Percentiles rank a stretch among this genome's conserved stretches.
Conservation (phyloP, 2,888 invertebrate genomes). For the Campoplex nolae region DNA sequence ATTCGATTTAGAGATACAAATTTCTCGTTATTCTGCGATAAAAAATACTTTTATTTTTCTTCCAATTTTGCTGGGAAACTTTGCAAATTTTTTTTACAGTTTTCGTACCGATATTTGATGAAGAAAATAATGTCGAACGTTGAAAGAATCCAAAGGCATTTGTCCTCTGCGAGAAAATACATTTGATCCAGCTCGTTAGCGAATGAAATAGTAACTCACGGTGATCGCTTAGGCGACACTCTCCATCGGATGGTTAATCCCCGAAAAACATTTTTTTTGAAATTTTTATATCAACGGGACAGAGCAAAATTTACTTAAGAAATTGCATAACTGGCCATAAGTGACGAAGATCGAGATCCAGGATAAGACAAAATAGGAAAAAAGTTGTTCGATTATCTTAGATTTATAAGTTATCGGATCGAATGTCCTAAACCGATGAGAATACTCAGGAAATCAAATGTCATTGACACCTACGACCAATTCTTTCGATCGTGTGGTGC, state of each 20-base stretch:
- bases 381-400: not conserved
- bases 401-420: not conserved
- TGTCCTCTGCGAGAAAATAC: not conserved
- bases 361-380: not conserved
- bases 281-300: not conserved
- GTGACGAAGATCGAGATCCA: not conserved
- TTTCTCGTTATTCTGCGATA: no score
- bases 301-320: not conserved
- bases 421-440: not conserved
- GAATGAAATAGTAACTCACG: no score
- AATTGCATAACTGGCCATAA: not conserved
- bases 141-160: no score
- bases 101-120: no score
- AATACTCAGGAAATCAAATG: not conserved
- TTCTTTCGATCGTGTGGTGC: not conserved
- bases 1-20: no score
- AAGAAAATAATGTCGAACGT: no score
- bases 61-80: no score
- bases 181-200: not conserved
- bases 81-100: no score
- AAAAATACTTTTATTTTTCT: no score
- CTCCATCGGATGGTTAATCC: no score
- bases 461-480: conserved; percentile 1
- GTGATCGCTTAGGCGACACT: not conserved
- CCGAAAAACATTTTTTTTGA: not conserved